A percentile compares a stretch with the other conserved stretches of the same genome.
Evolutionary conservation across 2,797 vertebrate genomes (phyloP).

Genomic region (Rachycentron canadum): DNA sequence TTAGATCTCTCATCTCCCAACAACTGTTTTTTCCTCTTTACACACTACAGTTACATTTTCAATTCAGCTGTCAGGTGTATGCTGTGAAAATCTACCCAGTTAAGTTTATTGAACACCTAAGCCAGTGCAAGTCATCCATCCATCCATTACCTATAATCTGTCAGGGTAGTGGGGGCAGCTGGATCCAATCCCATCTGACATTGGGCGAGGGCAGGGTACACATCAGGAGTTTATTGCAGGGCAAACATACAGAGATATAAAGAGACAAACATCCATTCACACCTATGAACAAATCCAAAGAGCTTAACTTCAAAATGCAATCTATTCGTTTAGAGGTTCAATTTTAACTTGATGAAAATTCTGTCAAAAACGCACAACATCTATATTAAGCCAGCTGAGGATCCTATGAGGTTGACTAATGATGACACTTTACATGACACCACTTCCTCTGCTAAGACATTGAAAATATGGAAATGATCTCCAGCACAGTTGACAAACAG

Average conservation of each 20-base stretch:
- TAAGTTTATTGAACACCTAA: not conserved
- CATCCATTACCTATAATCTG: no score
- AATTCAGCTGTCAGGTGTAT: not conserved
- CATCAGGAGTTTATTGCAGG: no score
- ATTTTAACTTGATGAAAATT: conserved; percentile 4
- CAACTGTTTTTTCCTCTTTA: not conserved
- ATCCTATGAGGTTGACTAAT: conserved; percentile 16
- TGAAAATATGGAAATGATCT: not conserved
- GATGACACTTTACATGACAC: conserved; percentile 1
- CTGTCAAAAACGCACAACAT: not conserved
- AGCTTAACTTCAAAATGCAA: conserved; percentile 4
- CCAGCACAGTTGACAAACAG: no score
- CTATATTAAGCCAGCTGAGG: conserved; percentile 1
- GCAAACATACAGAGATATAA: no score
- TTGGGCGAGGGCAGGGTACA: no score
- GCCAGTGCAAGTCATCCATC: not conserved
- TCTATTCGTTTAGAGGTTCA: not conserved
- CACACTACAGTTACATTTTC: not conserved
- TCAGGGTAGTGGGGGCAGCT: no score
- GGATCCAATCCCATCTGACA: no score
- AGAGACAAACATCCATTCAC: conserved; percentile 5
- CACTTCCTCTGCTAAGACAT: not conserved
- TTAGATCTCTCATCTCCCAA: not conserved
- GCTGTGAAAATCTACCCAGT: not conserved
- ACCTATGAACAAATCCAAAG: not conserved